phyloP scores from a whole-genome alignment of 2,888 invertebrate genomes.

The Diarsia dahlii region DNA sequence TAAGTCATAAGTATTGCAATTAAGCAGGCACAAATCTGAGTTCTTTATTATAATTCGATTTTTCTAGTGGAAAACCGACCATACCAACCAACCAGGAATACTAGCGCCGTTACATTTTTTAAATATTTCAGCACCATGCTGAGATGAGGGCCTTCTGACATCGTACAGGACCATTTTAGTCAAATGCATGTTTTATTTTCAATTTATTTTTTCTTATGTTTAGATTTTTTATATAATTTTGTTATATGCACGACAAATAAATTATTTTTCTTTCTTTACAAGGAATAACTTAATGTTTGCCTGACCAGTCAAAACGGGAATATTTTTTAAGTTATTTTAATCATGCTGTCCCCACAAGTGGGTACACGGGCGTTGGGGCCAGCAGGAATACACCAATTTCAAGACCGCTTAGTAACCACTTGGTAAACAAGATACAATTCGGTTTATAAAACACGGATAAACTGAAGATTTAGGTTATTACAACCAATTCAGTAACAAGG shows the following conservation, averaged over 20 bases:
- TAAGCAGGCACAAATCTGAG: neutral
- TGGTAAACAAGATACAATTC: neutral
- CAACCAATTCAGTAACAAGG: slow-evolving; percentile 15
- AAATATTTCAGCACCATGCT: neutral
- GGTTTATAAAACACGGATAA: slow-evolving; percentile 11
- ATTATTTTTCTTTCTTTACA: neutral
- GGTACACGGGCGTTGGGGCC: no score
- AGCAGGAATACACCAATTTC: neutral
- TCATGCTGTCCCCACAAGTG: no score
- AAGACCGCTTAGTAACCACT: neutral
- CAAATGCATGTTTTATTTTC: neutral
- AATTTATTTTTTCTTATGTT: no score
- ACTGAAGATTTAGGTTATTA: slow-evolving; percentile 23
- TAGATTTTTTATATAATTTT: neutral
- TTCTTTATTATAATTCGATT: neutral
- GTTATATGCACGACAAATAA: neutral
- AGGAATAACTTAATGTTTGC: neutral
- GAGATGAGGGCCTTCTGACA: no score
- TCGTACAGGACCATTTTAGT: neutral
- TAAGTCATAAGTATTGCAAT: neutral
- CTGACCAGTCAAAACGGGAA: no score
- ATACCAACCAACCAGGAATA: neutral
- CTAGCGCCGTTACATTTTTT: neutral
- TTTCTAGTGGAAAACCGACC: neutral
- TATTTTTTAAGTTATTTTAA: no score